These are phyloP conservation scores for Haemorhous mexicanus DNA, from an alignment of 2,113 vertebrate species.

Conservation along the genomic window DNA sequence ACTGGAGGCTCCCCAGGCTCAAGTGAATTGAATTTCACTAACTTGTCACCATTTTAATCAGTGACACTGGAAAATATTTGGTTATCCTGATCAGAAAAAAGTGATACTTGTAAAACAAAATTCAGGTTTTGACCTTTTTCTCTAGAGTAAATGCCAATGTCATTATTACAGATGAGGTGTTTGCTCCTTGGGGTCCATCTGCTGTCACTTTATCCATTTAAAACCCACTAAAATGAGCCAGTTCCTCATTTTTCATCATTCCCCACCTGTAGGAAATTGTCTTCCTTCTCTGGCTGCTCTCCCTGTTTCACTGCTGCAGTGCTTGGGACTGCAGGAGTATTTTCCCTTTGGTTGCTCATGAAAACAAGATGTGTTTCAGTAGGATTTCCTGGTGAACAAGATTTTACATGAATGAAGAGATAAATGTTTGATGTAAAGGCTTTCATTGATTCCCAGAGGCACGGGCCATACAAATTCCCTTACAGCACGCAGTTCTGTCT, in stretches of 20 bases:
- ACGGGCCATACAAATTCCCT: neutral
- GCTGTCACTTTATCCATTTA: neutral
- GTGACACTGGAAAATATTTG: neutral
- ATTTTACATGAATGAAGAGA: constrained; percentile 51
- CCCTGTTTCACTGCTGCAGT: neutral
- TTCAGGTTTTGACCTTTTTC: neutral
- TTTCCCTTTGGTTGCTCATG: neutral
- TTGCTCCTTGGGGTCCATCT: neutral
- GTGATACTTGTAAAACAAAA: neutral
- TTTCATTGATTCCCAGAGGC: constrained; percentile 37
- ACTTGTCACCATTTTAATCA: neutral
- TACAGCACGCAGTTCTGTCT: neutral
- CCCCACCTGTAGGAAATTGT: neutral
- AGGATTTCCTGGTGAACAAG: constrained; percentile 13
- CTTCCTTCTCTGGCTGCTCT: neutral
- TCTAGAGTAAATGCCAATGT: fast-evolving
- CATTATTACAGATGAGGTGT: neutral
- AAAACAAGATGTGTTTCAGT: constrained; percentile 1
- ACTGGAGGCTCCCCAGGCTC: neutral
- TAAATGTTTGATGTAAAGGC: constrained; percentile 59
- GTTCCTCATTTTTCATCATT: neutral
- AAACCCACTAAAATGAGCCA: neutral
- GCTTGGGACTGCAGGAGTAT: neutral
- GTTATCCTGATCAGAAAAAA: neutral
- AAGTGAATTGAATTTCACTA: neutral